Evolutionary conservation across 2,797 vertebrate genomes (phyloP), one percentile per base, ranked within the genome.

Genomic region (Tapirus indicus): DNA sequence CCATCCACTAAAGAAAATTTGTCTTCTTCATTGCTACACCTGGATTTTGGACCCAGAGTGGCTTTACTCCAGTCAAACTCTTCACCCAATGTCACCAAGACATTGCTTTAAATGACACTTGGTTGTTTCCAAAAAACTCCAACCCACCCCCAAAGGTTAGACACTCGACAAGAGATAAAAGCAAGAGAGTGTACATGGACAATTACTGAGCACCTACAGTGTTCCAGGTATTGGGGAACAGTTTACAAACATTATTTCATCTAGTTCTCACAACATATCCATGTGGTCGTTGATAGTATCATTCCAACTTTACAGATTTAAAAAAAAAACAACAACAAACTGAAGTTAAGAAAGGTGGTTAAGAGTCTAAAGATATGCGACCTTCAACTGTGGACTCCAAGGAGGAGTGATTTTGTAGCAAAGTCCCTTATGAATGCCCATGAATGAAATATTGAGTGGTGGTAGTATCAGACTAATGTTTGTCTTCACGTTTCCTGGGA

Each of bases 81-180:
- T 83, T 91, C 56, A 27, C 21, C 14, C 29, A 32, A 85, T 54
- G 49, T 69, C 47, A 85, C 16, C 12, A 94, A 93, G 16, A 54
- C 41, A 72, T n/a, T 95, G 71, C 41, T 85, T 60, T 88, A 79
- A 93, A 62, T 80, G 32, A 35, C 14, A 79, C 83, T 44, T 77
- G 12, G 21, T 89, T 92, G n/a, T 85, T 96, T 78, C n/a, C 25
- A 80, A 84, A 92, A 92, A 91, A 56, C 32, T 47, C 14, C 60
- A 94, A 77, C 41, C 14, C 14, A 52, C 0, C 13, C 11, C 47
- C 41, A 84, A 85, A 89, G 27, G 27, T 29, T 49, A 80, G 20
- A 92, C 60, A 94, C 35, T 52, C 93, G 5, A 95, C 11, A 84
- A 94, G 21, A 79, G 2, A 80, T 27, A 58, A 38, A 38, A 83